A percentile compares a stretch with the other conserved stretches of the same genome.
Evolutionary conservation across 1,140 invertebrate species (phyloP).

Genomic region (Lepidurus couesii): DNA sequence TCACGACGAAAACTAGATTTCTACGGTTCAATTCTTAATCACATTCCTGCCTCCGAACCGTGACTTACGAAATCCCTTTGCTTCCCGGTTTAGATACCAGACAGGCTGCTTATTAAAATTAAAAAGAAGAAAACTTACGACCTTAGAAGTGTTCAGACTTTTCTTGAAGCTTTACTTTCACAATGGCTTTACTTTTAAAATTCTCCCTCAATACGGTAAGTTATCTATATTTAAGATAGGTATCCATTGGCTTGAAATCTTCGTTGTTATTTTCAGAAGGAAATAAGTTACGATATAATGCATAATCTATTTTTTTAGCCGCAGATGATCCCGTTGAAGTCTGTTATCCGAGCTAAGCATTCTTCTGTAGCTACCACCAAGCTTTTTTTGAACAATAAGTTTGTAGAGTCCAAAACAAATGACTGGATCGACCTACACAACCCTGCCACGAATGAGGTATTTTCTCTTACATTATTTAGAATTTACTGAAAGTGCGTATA

Average conservation of each 20-base stretch:
- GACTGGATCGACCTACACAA: conserved; percentile 93
- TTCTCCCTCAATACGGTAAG: not conserved
- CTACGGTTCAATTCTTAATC: too few relatives aligned
- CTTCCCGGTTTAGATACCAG: not conserved
- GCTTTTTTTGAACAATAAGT: conserved; percentile 91
- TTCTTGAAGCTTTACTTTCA: not conserved
- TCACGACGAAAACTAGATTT: too few relatives aligned
- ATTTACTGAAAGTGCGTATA: not conserved
- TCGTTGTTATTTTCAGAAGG: not conserved
- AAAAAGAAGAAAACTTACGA: not conserved
- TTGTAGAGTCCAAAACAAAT: conserved; percentile 83
- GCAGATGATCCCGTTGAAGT: not conserved
- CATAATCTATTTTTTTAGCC: not conserved
- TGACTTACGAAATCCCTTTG: too few relatives aligned
- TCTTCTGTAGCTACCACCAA: conserved; percentile 63
- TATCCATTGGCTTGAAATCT: not conserved
- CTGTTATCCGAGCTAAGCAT: conserved; percentile 26
- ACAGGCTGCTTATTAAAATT: too few relatives aligned
- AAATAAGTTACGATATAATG: not conserved
- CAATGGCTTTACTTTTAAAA: conserved; percentile 2
- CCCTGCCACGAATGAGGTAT: conserved; percentile 83
- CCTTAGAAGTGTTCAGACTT: too few relatives aligned
- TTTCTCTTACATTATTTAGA: conserved; percentile 39
- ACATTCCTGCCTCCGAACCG: too few relatives aligned
- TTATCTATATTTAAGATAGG: not conserved